These are phyloP conservation scores for Drosophila obscura DNA, from an alignment of 1,140 invertebrate genomes.

Conservation along the genomic window DNA sequence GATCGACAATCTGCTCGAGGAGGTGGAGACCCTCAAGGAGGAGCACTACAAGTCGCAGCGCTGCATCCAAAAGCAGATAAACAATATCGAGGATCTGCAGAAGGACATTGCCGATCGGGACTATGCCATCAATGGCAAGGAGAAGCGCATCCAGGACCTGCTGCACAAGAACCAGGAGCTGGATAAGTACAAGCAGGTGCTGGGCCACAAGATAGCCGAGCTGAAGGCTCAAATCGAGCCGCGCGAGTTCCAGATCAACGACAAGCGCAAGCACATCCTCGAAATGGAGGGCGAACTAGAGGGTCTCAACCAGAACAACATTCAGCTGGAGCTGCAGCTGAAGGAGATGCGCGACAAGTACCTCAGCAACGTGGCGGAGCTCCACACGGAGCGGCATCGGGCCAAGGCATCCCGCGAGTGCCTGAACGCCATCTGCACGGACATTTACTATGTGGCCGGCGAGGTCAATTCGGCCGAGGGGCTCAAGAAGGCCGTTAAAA, in stretches of 20 bases:
- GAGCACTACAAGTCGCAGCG: slow-evolving; percentile 89
- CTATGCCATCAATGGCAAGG: slow-evolving; percentile 92
- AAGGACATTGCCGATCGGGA: slow-evolving; percentile 92
- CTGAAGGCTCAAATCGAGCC: slow-evolving; percentile 93
- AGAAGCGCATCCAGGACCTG: slow-evolving; percentile 92
- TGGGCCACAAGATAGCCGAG: slow-evolving; percentile 95
- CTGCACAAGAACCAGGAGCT: slow-evolving; percentile 94
- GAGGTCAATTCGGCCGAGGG: slow-evolving; percentile 90
- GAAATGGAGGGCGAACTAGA: slow-evolving; percentile 89
- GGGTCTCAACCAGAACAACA: slow-evolving; percentile 86
- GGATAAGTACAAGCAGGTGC: slow-evolving; percentile 95
- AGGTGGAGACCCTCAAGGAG: slow-evolving; percentile 84
- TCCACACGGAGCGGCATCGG: slow-evolving; percentile 87
- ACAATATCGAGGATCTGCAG: slow-evolving; percentile 90
- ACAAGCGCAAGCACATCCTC: slow-evolving; percentile 91
- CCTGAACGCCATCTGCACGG: slow-evolving; percentile 90
- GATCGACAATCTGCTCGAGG: slow-evolving; percentile 87
- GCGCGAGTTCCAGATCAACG: slow-evolving; percentile 90
- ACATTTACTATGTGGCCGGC: slow-evolving; percentile 90
- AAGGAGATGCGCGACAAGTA: slow-evolving; percentile 91
- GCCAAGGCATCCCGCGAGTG: slow-evolving; percentile 88
- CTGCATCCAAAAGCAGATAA: slow-evolving; percentile 89
- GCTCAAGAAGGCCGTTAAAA: slow-evolving; percentile 91
- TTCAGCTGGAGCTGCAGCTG: slow-evolving; percentile 88
- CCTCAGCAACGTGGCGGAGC: slow-evolving; percentile 87